Base-by-base conservation (phyloP, 1,140 invertebrate species). In the Lepidurus couesii region DNA sequence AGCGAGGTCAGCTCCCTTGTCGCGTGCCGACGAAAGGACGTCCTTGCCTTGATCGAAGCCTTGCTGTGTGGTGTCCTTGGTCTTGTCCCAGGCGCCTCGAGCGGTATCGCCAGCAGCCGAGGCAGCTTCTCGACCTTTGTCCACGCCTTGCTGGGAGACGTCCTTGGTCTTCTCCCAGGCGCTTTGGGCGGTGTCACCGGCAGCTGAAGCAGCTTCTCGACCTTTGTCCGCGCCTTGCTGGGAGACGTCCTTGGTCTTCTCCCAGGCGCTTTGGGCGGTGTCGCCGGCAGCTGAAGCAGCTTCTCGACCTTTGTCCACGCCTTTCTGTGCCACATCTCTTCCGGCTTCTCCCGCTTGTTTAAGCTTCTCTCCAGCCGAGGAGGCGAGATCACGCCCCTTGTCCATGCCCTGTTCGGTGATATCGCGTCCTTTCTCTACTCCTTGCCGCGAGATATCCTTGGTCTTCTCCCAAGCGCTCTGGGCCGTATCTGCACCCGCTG, bases 111-210 rank as follows among this genome's bases (percentile, higher is more conserved):
- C 6, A 21, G 53, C 53, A 65, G 53, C 16, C n/a, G 44, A 47
- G 5, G 42, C 13, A 34, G 34, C 45, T 10, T 77, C 76, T 47
- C 53, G 45, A 13, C 44, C 76, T 77, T 53, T 77, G 2, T 77
- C 45, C 9, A 65, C 11, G 1, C 24, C 76, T 77, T n/a, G 8
- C 65, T 65, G 45, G 0, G 45, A 42, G 21, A 24, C 8, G 1
- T 77, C 76, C 34, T 77, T 65, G 4, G 76, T 44, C 34, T 47
- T 34, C 42, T 65, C 76, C 65, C 65, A 45, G 16, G 65, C 44
- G 26, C 76, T 65, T 65, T 65, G 53, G 1, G 53, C 53, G 4
- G 21, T 16, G 53, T 65, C 53, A 0, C 13, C 6, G 21, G 53
- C 53, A 65, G 53, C 16, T 21, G 44, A 47, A 24, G 53, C 13